These are phyloP conservation scores for Sibirionetta formosa DNA, from an alignment of 2,797 vertebrate genomes.

Conservation along the genomic window DNA sequence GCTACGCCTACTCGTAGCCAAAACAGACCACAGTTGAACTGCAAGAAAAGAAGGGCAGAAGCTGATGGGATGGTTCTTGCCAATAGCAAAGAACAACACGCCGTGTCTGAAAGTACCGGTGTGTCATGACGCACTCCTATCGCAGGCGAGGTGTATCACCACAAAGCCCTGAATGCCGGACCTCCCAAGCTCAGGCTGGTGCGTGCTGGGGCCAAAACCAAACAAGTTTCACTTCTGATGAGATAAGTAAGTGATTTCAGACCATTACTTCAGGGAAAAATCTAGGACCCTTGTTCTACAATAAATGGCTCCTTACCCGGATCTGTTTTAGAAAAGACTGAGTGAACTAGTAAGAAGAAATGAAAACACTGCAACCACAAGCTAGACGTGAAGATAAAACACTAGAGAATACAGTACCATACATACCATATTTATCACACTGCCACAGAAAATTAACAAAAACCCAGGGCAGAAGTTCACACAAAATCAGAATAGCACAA, in stretches of 20 bases:
- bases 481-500: fast-evolving
- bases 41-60: not conserved
- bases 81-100: fast-evolving
- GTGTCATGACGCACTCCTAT: fast-evolving
- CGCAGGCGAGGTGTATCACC: fast-evolving
- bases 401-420: not conserved
- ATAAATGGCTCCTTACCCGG: not conserved
- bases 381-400: fast-evolving
- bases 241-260: not conserved
- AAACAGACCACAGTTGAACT: not conserved
- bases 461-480: not conserved
- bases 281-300: not conserved
- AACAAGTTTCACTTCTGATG: not conserved
- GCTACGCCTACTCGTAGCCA: not conserved
- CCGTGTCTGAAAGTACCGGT: fast-evolving
- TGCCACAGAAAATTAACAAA: not conserved
- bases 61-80: not conserved
- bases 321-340: not conserved
- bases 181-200: not conserved
- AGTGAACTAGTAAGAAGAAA: fast-evolving
- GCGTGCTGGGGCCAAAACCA: fast-evolving
- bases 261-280: not conserved
- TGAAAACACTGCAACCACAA: not conserved
- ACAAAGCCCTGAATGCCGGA: fast-evolving
- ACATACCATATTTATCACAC: fast-evolving